Evolutionary conservation across 2,888 invertebrate genomes (phyloP).

Genomic region (Stenurella melanura): DNA sequence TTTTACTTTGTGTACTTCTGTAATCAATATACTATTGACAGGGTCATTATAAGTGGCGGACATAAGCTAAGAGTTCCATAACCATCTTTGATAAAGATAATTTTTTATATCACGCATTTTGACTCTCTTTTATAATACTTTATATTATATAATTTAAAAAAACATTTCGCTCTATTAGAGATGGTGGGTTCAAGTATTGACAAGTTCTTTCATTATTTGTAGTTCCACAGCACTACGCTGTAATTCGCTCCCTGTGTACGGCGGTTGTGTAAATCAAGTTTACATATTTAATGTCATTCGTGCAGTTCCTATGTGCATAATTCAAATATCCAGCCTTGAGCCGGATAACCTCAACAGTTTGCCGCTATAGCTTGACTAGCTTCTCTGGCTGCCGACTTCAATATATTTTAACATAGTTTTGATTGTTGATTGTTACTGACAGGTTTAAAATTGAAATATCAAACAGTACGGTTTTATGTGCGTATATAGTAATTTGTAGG

Average conservation of each 20-base stretch:
- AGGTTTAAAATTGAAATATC: background rate
- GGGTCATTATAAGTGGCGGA: no score
- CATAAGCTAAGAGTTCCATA: no score
- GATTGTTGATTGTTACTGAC: background rate
- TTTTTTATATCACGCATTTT: no score
- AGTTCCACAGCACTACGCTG: constrained; percentile 34
- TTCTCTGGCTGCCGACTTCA: background rate
- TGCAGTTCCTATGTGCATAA: constrained; percentile 58
- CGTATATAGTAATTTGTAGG: no score
- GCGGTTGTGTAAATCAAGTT: constrained; percentile 64
- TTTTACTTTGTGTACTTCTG: no score
- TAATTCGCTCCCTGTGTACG: constrained; percentile 53
- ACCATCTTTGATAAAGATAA: no score
- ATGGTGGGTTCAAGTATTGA: constrained; percentile 9
- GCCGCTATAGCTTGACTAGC: background rate
- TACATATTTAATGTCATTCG: constrained; percentile 54
- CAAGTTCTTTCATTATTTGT: constrained; percentile 17
- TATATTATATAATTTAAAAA: no score
- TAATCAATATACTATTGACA: no score
- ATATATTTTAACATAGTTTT: background rate
- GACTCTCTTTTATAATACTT: no score
- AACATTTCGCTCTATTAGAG: background rate
- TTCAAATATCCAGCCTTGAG: constrained; percentile 51
- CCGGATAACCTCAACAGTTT: constrained; percentile 43
- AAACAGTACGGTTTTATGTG: no score